Evolutionary conservation across 2,113 vertebrate species (phyloP), one percentile per base, ranked within the genome.

Genomic region (Pterocles gutturalis): DNA sequence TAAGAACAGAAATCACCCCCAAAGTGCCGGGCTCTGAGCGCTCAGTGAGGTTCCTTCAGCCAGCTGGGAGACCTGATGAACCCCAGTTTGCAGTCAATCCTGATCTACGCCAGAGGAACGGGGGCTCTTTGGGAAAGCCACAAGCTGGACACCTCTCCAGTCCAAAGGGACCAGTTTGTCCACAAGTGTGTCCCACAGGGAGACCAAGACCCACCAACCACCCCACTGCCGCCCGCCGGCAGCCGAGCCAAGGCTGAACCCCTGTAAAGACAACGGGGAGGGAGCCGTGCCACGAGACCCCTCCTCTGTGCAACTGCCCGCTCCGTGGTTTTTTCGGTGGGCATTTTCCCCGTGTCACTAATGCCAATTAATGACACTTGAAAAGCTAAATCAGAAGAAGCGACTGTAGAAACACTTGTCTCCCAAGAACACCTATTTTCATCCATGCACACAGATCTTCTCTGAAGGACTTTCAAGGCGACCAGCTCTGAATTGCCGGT

Each of bases 371-470:
- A 71, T 13, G 65, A 82, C 17, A 62, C 87, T 91, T 51, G 73
- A 93, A 82, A 69, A 92, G 89, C 83, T 69, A 65, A 71, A 79
- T 85, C 69, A 93, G 83, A 78, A 91, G 83, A 29, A 51, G 78
- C 61, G 77, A 60, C 36, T 26, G 33, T 73, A 87, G 87, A 82
- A 89, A 67, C 83, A 87, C 75, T 67, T 38, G 22, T 3, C 87
- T 87, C 61, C 88, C 61, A 55, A 55, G 72, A 93, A 78, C 57
- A 81, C 13, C 80, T 80, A 79, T 96, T 95, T 79, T 77, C 81
- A 89, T 61, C 73, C 83, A 57, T 5, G 58, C 41, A 65, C 91
- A 85, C 73, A 65, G 83, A 91, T 89, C 90, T 86, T 10, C 76
- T 69, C 83, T 91, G 93, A 94, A 95, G 87, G 83, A 92, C 89